Conservation (phyloP, 2,888 invertebrate genomes). For the Gordius sp. region DNA sequence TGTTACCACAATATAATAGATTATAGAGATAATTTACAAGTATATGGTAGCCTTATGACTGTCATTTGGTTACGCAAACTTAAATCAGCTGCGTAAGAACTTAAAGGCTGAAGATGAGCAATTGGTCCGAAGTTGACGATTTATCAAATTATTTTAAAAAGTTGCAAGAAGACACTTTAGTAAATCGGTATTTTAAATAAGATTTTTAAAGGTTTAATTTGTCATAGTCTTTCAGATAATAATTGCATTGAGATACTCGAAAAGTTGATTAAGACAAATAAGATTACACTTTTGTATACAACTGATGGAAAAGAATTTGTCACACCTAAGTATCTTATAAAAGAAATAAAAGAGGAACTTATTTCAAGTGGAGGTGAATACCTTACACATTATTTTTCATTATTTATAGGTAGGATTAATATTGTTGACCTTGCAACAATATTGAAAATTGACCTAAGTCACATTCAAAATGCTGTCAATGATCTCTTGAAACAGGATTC, state of each 20-base stretch:
- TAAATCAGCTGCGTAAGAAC: too few relatives aligned
- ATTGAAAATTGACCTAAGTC: constrained; percentile 8
- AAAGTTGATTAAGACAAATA: not conserved
- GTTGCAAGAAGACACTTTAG: not conserved
- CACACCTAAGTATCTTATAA: not conserved
- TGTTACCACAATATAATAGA: too few relatives aligned
- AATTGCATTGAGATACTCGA: not conserved
- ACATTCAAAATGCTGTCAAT: not conserved
- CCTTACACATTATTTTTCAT: too few relatives aligned
- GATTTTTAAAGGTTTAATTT: not conserved
- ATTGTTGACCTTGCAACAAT: not conserved
- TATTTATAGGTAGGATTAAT: constrained; percentile 10
- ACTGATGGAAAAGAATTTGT: constrained; percentile 9
- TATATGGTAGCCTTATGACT: too few relatives aligned
- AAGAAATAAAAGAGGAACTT: not conserved
- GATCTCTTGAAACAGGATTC: not conserved
- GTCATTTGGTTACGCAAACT: too few relatives aligned
- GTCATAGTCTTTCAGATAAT: not conserved
- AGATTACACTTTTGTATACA: not conserved
- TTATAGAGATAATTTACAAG: too few relatives aligned
- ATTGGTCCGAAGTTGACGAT: constrained; percentile 5
- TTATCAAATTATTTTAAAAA: constrained; percentile 12
- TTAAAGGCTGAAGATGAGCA: not conserved
- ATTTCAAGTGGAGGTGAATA: not conserved
- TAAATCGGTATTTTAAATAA: not conserved